Conservation (phyloP, 2,888 invertebrate species). For the Enchytraeus crypticus region DNA sequence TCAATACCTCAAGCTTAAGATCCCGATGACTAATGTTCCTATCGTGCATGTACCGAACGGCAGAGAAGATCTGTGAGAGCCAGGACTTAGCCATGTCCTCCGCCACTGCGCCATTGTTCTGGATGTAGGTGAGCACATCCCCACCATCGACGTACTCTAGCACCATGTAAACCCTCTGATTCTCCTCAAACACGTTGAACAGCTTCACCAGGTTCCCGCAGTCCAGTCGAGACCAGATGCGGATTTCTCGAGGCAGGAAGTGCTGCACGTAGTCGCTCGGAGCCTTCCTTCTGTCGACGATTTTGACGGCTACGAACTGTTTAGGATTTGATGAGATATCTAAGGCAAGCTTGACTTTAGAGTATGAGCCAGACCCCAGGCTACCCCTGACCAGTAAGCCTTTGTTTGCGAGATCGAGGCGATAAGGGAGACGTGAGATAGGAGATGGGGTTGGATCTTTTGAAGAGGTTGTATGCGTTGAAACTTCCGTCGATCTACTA, state of each 20-base stretch:
- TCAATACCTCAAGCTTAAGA: slow-evolving; percentile 35
- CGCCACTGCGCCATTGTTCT: slow-evolving; percentile 45
- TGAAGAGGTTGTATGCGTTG: too few species aligned
- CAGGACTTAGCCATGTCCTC: slow-evolving; percentile 40
- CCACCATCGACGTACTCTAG: slow-evolving; percentile 49
- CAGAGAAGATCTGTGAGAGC: slow-evolving; percentile 27
- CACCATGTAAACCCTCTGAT: slow-evolving; percentile 43
- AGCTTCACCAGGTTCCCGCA: slow-evolving; percentile 31
- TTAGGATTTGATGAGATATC: neutral
- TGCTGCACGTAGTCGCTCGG: slow-evolving; percentile 32
- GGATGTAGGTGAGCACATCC: slow-evolving; percentile 48
- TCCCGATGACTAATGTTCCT: slow-evolving; percentile 51
- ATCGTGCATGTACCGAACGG: slow-evolving; percentile 48
- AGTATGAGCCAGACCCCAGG: slow-evolving; percentile 45
- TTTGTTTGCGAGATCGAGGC: slow-evolving; percentile 38
- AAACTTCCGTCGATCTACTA: too few species aligned
- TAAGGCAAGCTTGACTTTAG: slow-evolving; percentile 31
- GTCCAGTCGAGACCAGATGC: slow-evolving; percentile 29
- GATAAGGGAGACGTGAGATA: slow-evolving; percentile 31
- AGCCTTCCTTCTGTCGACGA: slow-evolving; percentile 28
- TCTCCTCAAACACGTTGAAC: slow-evolving; percentile 27
- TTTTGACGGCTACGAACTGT: slow-evolving; percentile 30
- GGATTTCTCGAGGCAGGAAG: slow-evolving; percentile 33
- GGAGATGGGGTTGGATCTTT: too few species aligned
- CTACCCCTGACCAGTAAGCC: slow-evolving; percentile 39